These are phyloP conservation scores for Patiria miniata DNA, from an alignment of 35 echinoderm and acorn worm species.

Conservation along the genomic window DNA sequence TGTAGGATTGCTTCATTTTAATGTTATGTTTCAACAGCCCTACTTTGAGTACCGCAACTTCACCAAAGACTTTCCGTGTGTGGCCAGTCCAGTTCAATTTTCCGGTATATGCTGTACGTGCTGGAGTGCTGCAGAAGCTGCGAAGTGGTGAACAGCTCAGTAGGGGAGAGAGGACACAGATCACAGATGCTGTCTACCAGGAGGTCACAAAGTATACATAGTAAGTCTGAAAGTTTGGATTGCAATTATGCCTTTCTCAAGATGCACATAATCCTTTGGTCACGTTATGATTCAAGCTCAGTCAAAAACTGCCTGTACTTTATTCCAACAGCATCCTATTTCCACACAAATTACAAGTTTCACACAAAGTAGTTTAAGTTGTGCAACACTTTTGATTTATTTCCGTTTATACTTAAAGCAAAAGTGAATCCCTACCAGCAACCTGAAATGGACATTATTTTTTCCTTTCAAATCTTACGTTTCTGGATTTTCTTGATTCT, in stretches of 20 bases:
- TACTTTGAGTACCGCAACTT: neutral
- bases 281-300: neutral
- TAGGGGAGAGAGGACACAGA: constrained; percentile 32
- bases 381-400: neutral
- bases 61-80: neutral
- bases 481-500: neutral
- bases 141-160: constrained; percentile 27
- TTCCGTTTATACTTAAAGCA: neutral
- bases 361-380: too few species aligned
- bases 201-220: constrained; percentile 47
- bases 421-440: neutral
- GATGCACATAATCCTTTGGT: neutral
- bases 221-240: constrained; percentile 45
- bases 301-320: neutral
- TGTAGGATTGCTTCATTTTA: neutral
- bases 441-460: constrained; percentile 1
- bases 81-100: neutral
- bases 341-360: neutral
- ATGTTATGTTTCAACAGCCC: constrained; percentile 8
- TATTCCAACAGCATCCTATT: constrained; percentile 3
- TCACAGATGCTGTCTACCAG: constrained; percentile 33
- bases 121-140: constrained; percentile 5
- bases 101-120: neutral
- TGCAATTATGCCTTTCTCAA: neutral
- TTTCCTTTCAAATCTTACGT: neutral